phyloP scores from a whole-genome alignment of 1,140 invertebrate species.

The Akabosia matsudoensis region DNA sequence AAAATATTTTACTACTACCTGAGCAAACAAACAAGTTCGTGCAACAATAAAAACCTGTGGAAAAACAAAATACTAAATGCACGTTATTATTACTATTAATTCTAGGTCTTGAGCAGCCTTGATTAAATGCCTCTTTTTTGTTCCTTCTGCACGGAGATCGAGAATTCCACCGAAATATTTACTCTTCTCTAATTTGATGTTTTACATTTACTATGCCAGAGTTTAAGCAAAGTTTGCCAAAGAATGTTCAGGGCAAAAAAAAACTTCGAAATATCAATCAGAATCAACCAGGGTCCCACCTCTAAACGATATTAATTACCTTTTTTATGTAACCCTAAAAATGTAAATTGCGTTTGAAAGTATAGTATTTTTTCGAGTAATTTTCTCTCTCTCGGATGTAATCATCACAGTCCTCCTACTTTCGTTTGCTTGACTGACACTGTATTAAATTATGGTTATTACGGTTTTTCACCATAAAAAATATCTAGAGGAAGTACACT shows the following conservation, averaged over 20 bases:
- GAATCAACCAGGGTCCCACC: neutral
- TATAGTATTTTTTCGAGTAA: neutral
- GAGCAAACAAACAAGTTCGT: neutral
- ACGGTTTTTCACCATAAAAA: neutral
- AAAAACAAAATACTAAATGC: neutral
- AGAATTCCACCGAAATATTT: too few species aligned
- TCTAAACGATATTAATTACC: neutral
- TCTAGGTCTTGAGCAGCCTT: neutral
- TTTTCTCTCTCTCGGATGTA: neutral
- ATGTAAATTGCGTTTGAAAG: neutral
- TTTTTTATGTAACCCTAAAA: neutral
- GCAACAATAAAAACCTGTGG: neutral
- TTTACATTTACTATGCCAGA: too few species aligned
- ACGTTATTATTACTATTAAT: neutral
- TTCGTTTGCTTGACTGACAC: neutral
- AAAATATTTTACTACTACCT: neutral
- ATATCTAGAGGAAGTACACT: neutral
- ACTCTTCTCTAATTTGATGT: too few species aligned
- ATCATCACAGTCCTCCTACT: neutral
- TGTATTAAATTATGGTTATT: neutral
- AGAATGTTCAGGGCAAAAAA: too few species aligned
- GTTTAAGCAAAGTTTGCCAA: too few species aligned
- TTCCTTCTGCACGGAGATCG: too few species aligned
- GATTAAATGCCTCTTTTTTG: neutral
- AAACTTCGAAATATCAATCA: neutral